Conservation (phyloP, 2,888 invertebrate genomes). For the Branchellion lobata region DNA sequence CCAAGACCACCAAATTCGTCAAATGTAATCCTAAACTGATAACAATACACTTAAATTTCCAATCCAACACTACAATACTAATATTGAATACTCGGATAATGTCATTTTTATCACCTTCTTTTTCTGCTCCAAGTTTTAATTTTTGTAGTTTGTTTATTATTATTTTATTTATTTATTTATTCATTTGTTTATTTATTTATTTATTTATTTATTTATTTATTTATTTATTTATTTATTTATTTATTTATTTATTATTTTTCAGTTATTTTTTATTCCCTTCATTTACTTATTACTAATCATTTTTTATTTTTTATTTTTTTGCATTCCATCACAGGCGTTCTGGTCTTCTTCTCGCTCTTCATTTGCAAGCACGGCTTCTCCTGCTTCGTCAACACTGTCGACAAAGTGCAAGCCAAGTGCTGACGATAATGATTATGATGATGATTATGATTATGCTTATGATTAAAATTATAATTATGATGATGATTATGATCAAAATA, state of each 20-base stretch:
- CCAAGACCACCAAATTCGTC: constrained; percentile 92
- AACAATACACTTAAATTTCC: not conserved
- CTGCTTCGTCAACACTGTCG: constrained; percentile 75
- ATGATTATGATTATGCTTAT: not conserved
- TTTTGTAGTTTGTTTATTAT: no score
- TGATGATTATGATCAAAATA: no score
- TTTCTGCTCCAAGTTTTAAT: not conserved
- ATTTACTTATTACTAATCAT: no score
- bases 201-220: no score
- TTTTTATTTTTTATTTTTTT: no score
- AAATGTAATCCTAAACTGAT: constrained; percentile 41
- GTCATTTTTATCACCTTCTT: not conserved
- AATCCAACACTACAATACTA: no score
- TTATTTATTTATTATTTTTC: no score
- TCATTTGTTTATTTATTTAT: no score
- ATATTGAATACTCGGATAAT: not conserved
- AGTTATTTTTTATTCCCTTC: no score
- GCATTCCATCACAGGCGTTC: constrained; percentile 69
- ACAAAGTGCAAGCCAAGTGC: constrained; percentile 78
- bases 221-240: no score
- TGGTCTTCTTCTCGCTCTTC: constrained; percentile 87
- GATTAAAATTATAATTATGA: not conserved
- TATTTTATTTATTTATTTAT: no score
- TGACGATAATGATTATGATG: constrained; percentile 13
- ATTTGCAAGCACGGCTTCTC: constrained; percentile 77